Conservation (phyloP, 1,140 invertebrate genomes). For the Sycophaga agraensis region DNA sequence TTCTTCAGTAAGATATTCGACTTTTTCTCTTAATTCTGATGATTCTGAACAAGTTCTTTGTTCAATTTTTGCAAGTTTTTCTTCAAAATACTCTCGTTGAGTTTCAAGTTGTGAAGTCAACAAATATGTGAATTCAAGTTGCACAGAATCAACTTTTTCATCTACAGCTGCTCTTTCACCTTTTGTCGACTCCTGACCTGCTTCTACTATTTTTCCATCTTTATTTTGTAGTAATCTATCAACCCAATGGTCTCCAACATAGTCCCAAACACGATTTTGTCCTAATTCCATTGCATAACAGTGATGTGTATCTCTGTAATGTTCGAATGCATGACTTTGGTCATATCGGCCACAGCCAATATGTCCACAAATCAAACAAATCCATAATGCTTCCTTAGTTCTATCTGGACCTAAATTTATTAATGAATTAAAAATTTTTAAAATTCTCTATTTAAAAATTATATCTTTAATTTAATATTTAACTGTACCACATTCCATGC, state of each 20-base stretch:
- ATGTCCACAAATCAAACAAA: conserved; percentile 97
- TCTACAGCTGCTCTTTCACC: conserved; percentile 60
- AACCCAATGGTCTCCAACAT: conserved; percentile 95
- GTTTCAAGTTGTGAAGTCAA: conserved; percentile 96
- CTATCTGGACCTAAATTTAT: conserved; percentile 50
- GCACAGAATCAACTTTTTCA: conserved; percentile 91
- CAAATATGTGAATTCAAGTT: conserved; percentile 95
- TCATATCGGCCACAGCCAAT: conserved; percentile 84
- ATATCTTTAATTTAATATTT: neutral
- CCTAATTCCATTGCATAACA: conserved; percentile 96
- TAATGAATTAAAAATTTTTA: conserved; percentile 12
- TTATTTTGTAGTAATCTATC: conserved; percentile 95
- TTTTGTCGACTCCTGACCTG: conserved; percentile 54
- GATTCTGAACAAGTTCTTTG: conserved; percentile 57
- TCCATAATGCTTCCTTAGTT: conserved; percentile 86
- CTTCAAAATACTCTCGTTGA: conserved; percentile 91
- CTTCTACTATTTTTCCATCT: conserved; percentile 93
- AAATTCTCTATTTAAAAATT: neutral
- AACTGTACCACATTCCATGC: conserved; percentile 73
- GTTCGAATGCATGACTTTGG: conserved; percentile 74
- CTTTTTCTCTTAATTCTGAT: conserved; percentile 58
- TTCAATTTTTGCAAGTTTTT: conserved; percentile 70
- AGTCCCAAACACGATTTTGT: conserved; percentile 97
- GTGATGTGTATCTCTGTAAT: conserved; percentile 93
- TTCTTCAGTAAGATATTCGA: conserved; percentile 51